These are phyloP conservation scores for Danionella cerebrum DNA, from an alignment of 2,113 vertebrate species.

Conservation along the genomic window DNA sequence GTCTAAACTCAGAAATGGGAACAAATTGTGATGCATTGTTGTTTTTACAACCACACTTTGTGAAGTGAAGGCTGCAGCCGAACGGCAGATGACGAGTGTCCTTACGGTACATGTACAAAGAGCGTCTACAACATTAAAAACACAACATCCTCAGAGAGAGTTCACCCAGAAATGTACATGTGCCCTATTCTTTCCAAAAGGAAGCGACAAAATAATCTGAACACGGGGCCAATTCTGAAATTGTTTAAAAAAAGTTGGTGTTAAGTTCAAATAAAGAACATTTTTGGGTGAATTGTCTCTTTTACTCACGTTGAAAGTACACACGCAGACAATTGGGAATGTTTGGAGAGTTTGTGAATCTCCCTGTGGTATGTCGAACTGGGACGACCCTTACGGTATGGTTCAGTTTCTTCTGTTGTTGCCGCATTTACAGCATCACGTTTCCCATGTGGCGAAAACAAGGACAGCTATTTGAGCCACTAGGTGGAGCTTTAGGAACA, in stretches of 20 bases:
- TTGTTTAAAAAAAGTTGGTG: too few relatives aligned
- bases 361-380: constrained; percentile 51
- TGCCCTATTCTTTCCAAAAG: too few relatives aligned
- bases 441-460: constrained; percentile 8
- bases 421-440: background rate
- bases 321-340: constrained; percentile 58
- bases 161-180: too few relatives aligned
- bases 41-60: too few relatives aligned
- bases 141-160: constrained; percentile 50
- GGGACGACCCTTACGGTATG: constrained; percentile 22
- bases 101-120: constrained; percentile 52
- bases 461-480: constrained; percentile 50
- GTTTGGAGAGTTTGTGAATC: constrained; percentile 58
- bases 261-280: too few relatives aligned
- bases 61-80: constrained; percentile 63
- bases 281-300: too few relatives aligned
- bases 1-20: constrained; percentile 36
- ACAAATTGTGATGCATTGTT: constrained; percentile 47
- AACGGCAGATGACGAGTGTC: constrained; percentile 54
- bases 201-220: too few relatives aligned
- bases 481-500: constrained; percentile 48
- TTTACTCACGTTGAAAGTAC: constrained; percentile 50
- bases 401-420: constrained; percentile 14
- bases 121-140: constrained; percentile 52
- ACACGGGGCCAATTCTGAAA: too few relatives aligned